Base-by-base conservation (phyloP, 2,113 vertebrate genomes). In the Elachura formosa region DNA sequence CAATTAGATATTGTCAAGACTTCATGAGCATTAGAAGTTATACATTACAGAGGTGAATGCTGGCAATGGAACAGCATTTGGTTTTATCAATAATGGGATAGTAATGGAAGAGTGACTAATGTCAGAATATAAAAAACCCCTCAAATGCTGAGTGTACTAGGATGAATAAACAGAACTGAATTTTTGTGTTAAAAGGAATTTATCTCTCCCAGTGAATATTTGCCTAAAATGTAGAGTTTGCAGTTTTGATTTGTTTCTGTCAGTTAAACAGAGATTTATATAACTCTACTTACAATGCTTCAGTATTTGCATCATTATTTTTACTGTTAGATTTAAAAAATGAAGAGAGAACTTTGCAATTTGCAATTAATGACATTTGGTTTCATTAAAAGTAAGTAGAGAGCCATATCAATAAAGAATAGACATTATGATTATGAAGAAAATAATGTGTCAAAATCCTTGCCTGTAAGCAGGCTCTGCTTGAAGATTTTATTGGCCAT, bases 291-390 rank as follows among this genome's bases (percentile, higher is more conserved):
- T 87, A 40, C 24, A 72, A 86, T 71, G 25, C 24, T 55, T 86
- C 55, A 84, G 20, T 61, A 55, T 75, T 84, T 55, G 54, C 46
- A 64, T 71, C 76, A 24, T 78, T 74, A 31, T 67, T 73, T 91
- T 93, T 76, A 54, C 36, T 38, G 25, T 59, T 90, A 58, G 48
- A 87, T 85, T 72, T 92, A 83, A 83, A 80, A 67, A 92, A 87
- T 52, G 46, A 84, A 82, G 48, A 63, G 22, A 72, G 56, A 83
- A 82, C 43, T 90, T 95, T 76, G 59, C 48, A 80, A 74, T 89
- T 85, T 85, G 74, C 69, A 94, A 90, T 90, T 96, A 96, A 96
- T 85, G 76, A 69, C n/a, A 41, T 89, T 87, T 94, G 33, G 21
- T 29, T 96, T 89, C 94, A 94, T 68, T 93, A 91, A 94, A 96